Evolutionary conservation across 2,113 vertebrate species (phyloP).

Genomic region (Ibidorhyncha struthersii): DNA sequence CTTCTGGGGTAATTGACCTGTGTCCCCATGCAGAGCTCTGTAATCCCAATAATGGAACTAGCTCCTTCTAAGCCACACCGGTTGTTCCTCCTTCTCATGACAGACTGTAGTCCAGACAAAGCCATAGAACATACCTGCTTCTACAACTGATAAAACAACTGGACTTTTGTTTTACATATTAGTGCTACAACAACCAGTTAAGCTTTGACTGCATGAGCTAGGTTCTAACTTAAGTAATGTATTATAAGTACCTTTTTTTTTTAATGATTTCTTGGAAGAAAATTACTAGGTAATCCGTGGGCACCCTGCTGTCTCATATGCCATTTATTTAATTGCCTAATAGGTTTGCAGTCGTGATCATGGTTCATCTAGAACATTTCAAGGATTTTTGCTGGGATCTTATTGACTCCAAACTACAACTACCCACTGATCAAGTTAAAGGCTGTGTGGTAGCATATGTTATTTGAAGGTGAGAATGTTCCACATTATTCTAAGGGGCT

Average conservation of each 20-base stretch:
- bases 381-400: background rate
- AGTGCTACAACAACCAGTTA: background rate
- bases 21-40: background rate
- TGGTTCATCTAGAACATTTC: background rate
- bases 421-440: constrained; percentile 1
- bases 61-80: background rate
- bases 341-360: background rate
- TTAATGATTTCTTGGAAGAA: background rate
- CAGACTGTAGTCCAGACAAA: background rate
- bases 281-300: background rate
- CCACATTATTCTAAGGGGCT: constrained; percentile 3
- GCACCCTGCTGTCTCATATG: background rate
- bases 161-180: background rate
- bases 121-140: background rate
- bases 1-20: background rate
- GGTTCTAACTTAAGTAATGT: background rate
- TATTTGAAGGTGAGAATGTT: constrained; percentile 26
- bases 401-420: background rate
- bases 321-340: background rate
- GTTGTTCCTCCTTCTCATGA: background rate
- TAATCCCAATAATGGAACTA: background rate
- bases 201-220: background rate
- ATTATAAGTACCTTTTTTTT: background rate
- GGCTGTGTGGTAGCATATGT: background rate
- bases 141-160: background rate